Percentiles rank a stretch among this genome's conserved stretches.
Evolutionary conservation across 2,888 invertebrate genomes (phyloP).

Genomic region (Agriopis leucophaearia): DNA sequence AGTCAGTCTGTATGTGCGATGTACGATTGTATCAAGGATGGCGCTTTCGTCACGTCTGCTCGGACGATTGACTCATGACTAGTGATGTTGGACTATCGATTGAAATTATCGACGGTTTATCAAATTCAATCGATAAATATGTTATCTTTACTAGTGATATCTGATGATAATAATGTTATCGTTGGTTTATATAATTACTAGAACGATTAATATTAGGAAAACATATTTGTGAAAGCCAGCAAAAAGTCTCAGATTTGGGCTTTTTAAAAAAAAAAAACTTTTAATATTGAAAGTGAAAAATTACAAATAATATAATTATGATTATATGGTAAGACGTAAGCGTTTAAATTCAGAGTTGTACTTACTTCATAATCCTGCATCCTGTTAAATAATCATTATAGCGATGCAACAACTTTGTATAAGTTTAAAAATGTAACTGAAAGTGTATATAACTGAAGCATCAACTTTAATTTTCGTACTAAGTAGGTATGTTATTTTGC

Average conservation of each 20-base stretch:
- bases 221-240: no score
- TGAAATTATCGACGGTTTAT: slow-evolving; percentile 2
- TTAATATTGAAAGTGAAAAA: no score
- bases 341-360: no score
- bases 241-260: no score
- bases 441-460: no score
- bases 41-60: slow-evolving; percentile 67
- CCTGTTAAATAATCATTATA: no score
- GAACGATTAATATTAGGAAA: not conserved
- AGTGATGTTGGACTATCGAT: slow-evolving; percentile 37
- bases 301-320: no score
- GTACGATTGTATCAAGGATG: slow-evolving; percentile 74
- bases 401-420: not conserved
- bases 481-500: not conserved
- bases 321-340: no score
- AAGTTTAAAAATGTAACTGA: not conserved
- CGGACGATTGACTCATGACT: slow-evolving; percentile 73
- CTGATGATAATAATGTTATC: not conserved
- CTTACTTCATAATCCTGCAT: no score
- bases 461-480: no score
- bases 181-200: not conserved
- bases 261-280: no score
- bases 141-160: not conserved
- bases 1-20: slow-evolving; percentile 37
- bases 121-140: no score